Evolutionary conservation across 2,797 vertebrate species (phyloP).

Genomic region (Aplochiton taeniatus): DNA sequence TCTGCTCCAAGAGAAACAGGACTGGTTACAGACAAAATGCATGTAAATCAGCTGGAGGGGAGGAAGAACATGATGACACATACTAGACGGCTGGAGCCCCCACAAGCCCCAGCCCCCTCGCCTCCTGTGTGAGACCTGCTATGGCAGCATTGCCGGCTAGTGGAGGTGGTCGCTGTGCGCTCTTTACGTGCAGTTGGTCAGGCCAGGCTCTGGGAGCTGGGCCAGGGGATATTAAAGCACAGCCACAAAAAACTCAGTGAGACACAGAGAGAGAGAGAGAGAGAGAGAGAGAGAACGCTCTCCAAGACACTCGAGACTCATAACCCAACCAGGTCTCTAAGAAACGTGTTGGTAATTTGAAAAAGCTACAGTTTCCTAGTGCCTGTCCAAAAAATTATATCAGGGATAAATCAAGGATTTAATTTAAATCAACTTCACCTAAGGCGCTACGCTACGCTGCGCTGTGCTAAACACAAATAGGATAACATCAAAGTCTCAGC

Average conservation of each 20-base stretch:
- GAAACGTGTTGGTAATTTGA: slow-evolving; percentile 22
- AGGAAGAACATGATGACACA: not conserved
- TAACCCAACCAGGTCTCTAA: not conserved
- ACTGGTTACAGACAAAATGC: not conserved
- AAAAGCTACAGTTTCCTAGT: slow-evolving; percentile 3
- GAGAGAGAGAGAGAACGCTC: not conserved
- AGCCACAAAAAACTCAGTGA: slow-evolving; percentile 32
- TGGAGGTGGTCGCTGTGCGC: not conserved
- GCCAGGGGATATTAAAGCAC: slow-evolving; percentile 50
- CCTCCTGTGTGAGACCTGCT: too few species aligned
- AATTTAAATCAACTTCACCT: not conserved
- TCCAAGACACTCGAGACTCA: too few species aligned
- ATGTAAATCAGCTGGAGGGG: not conserved
- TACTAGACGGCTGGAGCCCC: too few species aligned
- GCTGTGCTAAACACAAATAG: too few species aligned
- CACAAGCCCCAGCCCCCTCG: too few species aligned
- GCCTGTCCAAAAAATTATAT: slow-evolving; percentile 10
- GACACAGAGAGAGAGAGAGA: slow-evolving; percentile 4
- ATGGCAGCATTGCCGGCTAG: too few species aligned
- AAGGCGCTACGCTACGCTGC: too few species aligned
- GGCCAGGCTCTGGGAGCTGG: slow-evolving; percentile 31
- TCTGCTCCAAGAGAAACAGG: not conserved
- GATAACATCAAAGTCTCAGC: slow-evolving; percentile 1
- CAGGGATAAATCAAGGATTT: not conserved
- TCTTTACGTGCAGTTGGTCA: slow-evolving; percentile 20